These are phyloP conservation scores for Gobius niger DNA, from an alignment of 2,113 vertebrate species.

Conservation along the genomic window DNA sequence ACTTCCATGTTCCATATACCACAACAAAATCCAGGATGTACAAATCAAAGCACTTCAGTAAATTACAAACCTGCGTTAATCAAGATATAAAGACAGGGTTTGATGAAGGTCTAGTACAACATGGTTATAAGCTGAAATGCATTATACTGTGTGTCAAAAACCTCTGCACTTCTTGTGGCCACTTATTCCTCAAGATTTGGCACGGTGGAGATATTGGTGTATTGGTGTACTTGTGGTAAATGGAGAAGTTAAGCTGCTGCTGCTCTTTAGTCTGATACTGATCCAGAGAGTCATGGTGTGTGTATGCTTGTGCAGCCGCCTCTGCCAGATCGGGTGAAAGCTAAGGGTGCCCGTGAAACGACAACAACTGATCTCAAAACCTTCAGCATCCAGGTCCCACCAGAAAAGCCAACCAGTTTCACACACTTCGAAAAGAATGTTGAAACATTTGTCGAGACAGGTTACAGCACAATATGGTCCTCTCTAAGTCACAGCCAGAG, in stretches of 20 bases:
- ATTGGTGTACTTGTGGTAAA: conserved; percentile 18
- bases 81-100: no score
- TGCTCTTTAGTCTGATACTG: conserved; percentile 41
- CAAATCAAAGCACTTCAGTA: no score
- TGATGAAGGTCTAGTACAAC: no score
- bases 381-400: conserved; percentile 52
- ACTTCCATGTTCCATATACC: no score
- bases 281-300: conserved; percentile 47
- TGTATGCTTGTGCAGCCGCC: conserved; percentile 19
- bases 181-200: background rate
- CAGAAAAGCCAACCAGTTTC: conserved; percentile 57
- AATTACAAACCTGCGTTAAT: no score
- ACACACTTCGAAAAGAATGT: conserved; percentile 32
- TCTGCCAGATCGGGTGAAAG: conserved; percentile 52
- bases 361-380: conserved; percentile 46
- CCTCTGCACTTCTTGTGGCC: no score
- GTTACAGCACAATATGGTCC: conserved; percentile 13
- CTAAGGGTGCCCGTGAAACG: conserved; percentile 25
- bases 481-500: conserved; percentile 29
- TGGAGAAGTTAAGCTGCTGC: conserved; percentile 55
- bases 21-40: no score
- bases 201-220: conserved; percentile 5
- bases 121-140: no score
- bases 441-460: conserved; percentile 12
- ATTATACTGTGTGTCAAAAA: no score